These are phyloP conservation scores for Rhyacophila brunnea DNA, from an alignment of 1,140 invertebrate species.

Conservation along the genomic window DNA sequence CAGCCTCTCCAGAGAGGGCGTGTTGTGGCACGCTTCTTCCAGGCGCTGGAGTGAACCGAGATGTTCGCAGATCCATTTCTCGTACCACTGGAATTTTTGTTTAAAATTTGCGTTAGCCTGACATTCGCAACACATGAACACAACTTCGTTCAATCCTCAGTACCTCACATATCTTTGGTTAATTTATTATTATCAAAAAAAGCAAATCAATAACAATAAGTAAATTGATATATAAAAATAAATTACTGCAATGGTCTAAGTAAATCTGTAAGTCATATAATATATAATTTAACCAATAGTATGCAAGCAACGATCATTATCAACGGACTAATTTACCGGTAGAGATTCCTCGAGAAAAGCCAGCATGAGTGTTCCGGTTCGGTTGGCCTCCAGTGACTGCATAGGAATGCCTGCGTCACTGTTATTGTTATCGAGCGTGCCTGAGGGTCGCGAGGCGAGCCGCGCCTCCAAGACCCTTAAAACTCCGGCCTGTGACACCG, in stretches of 20 bases:
- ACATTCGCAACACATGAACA: no score
- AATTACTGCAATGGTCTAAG: no score
- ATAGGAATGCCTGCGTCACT: conserved; percentile 46
- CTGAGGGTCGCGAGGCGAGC: conserved; percentile 61
- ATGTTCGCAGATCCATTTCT: conserved; percentile 77
- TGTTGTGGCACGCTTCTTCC: conserved; percentile 63
- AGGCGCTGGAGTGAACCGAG: conserved; percentile 73
- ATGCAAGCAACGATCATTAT: no score
- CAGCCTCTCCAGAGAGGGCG: conserved; percentile 54
- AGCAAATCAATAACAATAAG: no score
- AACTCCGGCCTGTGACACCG: conserved; percentile 64
- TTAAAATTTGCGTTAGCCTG: no score
- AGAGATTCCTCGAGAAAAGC: conserved; percentile 58
- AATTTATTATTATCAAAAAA: no score
- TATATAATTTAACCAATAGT: no score
- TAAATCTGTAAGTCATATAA: no score
- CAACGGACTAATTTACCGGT: no score
- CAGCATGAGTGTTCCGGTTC: conserved; percentile 69
- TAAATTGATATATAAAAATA: no score
- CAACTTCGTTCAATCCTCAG: no score
- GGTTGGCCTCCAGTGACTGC: conserved; percentile 42
- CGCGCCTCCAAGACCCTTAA: conserved; percentile 69
- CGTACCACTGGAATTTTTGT: conserved; percentile 75
- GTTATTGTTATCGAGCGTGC: conserved; percentile 47
- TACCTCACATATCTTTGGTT: no score